Conservation (phyloP, 2,797 vertebrate genomes). For the Botia almorhae region DNA sequence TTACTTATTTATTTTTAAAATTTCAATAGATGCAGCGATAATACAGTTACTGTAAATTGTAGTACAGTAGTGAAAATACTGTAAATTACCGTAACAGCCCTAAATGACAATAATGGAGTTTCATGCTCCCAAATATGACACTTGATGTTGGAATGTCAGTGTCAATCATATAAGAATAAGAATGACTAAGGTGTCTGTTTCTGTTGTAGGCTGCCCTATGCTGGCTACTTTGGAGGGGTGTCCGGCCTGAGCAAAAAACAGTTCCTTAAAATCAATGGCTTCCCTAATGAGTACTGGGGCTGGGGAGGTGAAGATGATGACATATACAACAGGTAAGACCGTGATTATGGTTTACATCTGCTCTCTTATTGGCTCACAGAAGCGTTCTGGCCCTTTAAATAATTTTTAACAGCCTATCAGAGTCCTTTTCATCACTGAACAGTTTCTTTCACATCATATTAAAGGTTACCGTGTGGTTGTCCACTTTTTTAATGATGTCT, state of each 20-base stretch:
- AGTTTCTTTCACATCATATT: neutral
- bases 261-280: conserved; percentile 98
- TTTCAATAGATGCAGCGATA: too few species aligned
- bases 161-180: neutral
- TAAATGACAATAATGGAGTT: too few species aligned
- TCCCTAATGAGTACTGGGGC: conserved; percentile 98
- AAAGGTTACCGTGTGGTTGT: neutral
- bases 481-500: neutral
- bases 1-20: neutral
- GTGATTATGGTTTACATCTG: neutral
- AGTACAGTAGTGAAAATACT: too few species aligned
- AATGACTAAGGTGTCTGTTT: conserved; percentile 1
- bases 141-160: neutral
- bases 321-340: conserved; percentile 93
- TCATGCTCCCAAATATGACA: neutral
- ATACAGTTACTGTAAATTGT: too few species aligned
- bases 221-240: conserved; percentile 95
- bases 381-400: neutral
- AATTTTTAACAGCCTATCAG: neutral
- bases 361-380: neutral
- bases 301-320: conserved; percentile 99
- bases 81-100: too few species aligned
- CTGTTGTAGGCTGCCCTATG: conserved; percentile 88
- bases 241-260: conserved; percentile 96
- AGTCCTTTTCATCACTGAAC: neutral